Evolutionary conservation across 2,888 invertebrate species (phyloP).

Genomic region (Laspeyria flexula): DNA sequence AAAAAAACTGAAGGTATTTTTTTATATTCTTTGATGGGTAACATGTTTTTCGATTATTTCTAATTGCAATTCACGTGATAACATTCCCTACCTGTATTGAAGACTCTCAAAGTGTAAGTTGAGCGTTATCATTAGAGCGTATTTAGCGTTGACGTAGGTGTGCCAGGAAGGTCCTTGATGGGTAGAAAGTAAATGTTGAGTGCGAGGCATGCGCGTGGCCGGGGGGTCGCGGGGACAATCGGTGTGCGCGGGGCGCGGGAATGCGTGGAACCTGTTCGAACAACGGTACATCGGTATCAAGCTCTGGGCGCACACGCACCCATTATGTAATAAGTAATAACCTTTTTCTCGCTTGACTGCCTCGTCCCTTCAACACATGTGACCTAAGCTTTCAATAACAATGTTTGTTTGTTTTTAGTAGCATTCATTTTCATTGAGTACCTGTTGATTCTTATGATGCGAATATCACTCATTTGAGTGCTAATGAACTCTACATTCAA

Average conservation of each 20-base stretch:
- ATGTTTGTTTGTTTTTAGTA: conserved; percentile 27
- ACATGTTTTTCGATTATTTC: no score
- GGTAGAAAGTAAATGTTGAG: conserved; percentile 83
- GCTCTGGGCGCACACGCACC: conserved; percentile 75
- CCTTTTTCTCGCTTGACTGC: conserved; percentile 75
- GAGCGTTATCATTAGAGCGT: no score
- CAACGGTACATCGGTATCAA: conserved; percentile 78
- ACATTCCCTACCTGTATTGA: no score
- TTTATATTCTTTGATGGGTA: no score
- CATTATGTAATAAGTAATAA: conserved; percentile 84
- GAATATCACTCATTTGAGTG: no score
- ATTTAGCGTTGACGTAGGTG: conserved; percentile 41
- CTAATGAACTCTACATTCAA: no score
- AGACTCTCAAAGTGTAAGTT: no score
- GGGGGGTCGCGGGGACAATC: conserved; percentile 43
- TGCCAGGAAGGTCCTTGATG: conserved; percentile 78
- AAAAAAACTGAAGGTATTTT: no score
- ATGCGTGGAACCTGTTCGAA: conserved; percentile 78
- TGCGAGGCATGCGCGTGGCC: conserved; percentile 61
- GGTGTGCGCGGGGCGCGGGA: conserved; percentile 43
- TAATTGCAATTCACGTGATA: no score
- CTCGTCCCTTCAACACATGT: conserved; percentile 46
- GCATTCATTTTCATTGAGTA: conserved; percentile 6
- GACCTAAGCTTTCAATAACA: conserved; percentile 40
- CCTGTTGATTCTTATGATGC: no score